phyloP scores from a whole-genome alignment of 2,797 vertebrate genomes.

The Oreonectes daqikongensis region DNA sequence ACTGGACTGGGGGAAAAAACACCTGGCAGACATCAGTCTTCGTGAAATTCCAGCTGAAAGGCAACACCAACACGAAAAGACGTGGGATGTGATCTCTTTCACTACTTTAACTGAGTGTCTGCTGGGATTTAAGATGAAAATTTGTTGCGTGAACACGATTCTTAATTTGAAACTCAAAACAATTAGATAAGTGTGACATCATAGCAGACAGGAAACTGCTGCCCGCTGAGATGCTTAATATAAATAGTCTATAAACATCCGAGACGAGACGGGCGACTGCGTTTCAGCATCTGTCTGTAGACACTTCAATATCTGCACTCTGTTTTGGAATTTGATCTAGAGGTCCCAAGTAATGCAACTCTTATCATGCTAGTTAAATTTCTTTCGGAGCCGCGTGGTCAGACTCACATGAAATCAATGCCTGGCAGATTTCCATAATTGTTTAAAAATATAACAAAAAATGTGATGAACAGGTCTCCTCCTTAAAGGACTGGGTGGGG shows the following conservation, averaged over 20 bases:
- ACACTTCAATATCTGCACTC: neutral
- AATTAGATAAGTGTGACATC: neutral
- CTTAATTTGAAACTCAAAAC: neutral
- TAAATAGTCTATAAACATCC: neutral
- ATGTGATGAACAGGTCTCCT: slow-evolving; percentile 68
- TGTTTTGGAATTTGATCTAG: neutral
- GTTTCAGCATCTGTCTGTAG: neutral
- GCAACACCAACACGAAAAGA: slow-evolving; percentile 6
- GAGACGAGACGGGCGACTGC: neutral
- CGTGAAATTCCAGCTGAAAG: slow-evolving; percentile 33
- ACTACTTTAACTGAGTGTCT: too few species aligned
- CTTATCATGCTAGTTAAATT: neutral
- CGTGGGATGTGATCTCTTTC: slow-evolving; percentile 48
- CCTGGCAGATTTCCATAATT: slow-evolving; percentile 63
- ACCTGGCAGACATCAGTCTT: slow-evolving; percentile 18
- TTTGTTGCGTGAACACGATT: slow-evolving; percentile 20
- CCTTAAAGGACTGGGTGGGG: slow-evolving; percentile 68
- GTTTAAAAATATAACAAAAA: slow-evolving; percentile 48
- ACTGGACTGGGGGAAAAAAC: neutral
- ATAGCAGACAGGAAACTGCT: neutral
- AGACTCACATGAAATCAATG: slow-evolving; percentile 64
- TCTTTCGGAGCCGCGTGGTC: slow-evolving; percentile 52
- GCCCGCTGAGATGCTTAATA: neutral
- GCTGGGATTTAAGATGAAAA: slow-evolving; percentile 41
- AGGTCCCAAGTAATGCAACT: neutral